Percentiles rank a stretch among this genome's conserved stretches.
Evolutionary conservation across 2,888 invertebrate genomes (phyloP).

Genomic region (Torymus aiolomorphi): DNA sequence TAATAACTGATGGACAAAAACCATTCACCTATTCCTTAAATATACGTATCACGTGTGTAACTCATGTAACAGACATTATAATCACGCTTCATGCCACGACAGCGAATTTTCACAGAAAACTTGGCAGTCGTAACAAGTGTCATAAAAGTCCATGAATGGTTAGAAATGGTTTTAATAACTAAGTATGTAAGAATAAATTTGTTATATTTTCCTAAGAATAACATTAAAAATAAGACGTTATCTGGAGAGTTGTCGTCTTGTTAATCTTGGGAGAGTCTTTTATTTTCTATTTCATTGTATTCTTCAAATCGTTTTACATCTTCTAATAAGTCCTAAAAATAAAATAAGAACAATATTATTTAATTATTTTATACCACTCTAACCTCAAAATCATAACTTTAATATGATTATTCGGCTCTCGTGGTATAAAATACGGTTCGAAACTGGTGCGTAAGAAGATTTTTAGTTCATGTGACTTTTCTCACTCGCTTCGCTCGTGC

Average conservation of each 20-base stretch:
- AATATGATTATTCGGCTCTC: no score
- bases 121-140: conserved; percentile 45
- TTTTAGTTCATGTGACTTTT: no score
- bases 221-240: conserved; percentile 32
- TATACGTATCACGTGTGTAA: conserved; percentile 52
- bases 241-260: conserved; percentile 4
- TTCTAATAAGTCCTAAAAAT: conserved; percentile 73
- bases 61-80: conserved; percentile 48
- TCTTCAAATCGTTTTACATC: conserved; percentile 71
- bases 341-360: conserved; percentile 35
- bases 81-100: conserved; percentile 32
- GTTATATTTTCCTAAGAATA: conserved; percentile 54
- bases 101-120: conserved; percentile 54
- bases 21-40: conserved; percentile 51
- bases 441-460: no score
- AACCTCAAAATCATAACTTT: no score
- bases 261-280: conserved; percentile 32
- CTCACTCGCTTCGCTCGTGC: no score
- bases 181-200: conserved; percentile 48
- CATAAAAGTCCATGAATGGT: conserved; percentile 24
- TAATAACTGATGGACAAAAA: conserved; percentile 45
- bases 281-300: conserved; percentile 55
- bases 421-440: no score
- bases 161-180: conserved; percentile 39
- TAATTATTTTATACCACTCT: not conserved